A percentile compares a stretch with the other conserved stretches of the same genome.
Conservation (phyloP, 2,113 vertebrate genomes). For the Cephalopterus ornatus region DNA sequence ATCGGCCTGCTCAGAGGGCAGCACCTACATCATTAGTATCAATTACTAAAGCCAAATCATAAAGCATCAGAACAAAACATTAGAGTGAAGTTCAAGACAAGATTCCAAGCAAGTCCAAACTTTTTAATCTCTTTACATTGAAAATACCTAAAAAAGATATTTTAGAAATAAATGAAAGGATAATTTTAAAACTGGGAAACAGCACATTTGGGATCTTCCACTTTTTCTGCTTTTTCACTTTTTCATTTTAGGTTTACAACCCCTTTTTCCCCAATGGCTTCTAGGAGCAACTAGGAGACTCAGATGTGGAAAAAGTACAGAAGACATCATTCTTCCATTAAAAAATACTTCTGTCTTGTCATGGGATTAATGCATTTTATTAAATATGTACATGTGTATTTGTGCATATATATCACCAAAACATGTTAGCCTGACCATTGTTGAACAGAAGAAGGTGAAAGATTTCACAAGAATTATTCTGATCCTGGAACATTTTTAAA, state of each 20-base stretch:
- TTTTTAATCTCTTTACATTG: neutral
- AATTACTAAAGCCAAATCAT: neutral
- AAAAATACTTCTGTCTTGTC: neutral
- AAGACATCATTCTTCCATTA: neutral
- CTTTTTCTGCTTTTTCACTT: neutral
- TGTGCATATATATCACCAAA: neutral
- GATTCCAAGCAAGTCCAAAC: neutral
- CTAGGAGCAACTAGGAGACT: neutral
- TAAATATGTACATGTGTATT: neutral
- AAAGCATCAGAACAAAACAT: neutral
- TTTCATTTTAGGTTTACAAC: neutral
- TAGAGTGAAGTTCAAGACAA: neutral
- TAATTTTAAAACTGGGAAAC: neutral
- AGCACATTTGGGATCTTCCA: neutral
- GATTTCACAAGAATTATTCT: neutral
- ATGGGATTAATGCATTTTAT: neutral
- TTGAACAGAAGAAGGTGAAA: neutral
- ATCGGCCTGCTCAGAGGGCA: neutral
- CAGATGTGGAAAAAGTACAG: neutral
- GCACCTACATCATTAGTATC: neutral
- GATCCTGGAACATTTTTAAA: neutral
- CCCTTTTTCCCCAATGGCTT: neutral
- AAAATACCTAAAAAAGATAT: neutral
- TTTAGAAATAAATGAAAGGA: neutral
- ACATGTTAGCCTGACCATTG: neutral